Evolutionary conservation across 2,797 vertebrate species (phyloP).

Genomic region (Alfaro cultratus): DNA sequence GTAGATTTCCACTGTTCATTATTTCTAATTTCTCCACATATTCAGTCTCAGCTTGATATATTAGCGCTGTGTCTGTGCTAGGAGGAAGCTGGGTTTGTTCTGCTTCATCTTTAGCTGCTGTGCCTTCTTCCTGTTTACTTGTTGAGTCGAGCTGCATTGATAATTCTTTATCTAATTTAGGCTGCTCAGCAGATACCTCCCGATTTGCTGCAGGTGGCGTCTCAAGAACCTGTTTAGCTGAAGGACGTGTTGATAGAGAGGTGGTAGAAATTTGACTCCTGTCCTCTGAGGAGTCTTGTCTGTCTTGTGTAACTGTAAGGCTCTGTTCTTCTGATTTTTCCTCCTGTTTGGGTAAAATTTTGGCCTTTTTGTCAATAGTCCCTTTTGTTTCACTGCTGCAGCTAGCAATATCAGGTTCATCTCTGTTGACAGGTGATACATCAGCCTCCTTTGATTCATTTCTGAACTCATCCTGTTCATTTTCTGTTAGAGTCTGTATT

Average conservation of each 20-base stretch:
- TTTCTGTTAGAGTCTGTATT: constrained; percentile 14
- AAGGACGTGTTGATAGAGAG: constrained; percentile 21
- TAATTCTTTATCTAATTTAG: constrained; percentile 25
- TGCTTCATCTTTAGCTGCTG: constrained; percentile 20
- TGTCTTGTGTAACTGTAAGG: constrained; percentile 33
- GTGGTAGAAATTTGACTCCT: constrained; percentile 13
- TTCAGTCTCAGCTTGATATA: constrained; percentile 19
- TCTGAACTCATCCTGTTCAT: constrained; percentile 18
- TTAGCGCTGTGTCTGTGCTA: constrained; percentile 19
- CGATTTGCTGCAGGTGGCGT: constrained; percentile 22
- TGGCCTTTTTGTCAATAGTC: constrained; percentile 39
- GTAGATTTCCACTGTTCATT: constrained; percentile 13
- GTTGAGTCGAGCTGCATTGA: constrained; percentile 17
- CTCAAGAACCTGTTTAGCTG: constrained; percentile 6
- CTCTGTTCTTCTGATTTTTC: constrained; percentile 26
- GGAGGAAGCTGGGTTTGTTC: constrained; percentile 7
- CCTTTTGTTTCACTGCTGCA: constrained; percentile 55
- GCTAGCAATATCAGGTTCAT: constrained; percentile 58
- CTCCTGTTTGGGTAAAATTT: constrained; percentile 56
- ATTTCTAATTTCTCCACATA: constrained; percentile 11
- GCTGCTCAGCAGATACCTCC: constrained; percentile 13
- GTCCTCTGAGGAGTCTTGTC: constrained; percentile 30
- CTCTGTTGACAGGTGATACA: constrained; percentile 45
- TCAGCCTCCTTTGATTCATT: constrained; percentile 25
- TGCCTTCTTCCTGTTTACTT: constrained; percentile 23